Evolutionary conservation across 2,797 vertebrate genomes (phyloP).

Genomic region (Rhabdomys pumilio): DNA sequence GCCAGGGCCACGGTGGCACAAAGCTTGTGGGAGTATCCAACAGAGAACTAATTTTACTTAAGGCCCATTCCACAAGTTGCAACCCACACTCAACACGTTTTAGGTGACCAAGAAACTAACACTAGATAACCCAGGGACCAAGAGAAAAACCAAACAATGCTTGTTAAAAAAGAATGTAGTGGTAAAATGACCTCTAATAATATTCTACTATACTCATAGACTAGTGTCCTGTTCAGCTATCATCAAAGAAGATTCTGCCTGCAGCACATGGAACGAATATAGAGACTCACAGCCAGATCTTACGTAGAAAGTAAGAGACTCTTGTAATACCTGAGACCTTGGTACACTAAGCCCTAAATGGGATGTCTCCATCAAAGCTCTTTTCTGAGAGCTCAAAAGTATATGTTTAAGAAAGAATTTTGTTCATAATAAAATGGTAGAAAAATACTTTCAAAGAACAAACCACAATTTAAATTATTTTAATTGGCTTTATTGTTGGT

Average conservation of each 20-base stretch:
- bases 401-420: constrained; percentile 38
- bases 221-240: background rate
- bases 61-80: background rate
- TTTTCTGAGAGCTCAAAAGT: background rate
- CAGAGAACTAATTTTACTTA: background rate
- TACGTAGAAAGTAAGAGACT: background rate
- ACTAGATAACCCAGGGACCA: background rate
- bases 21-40: background rate
- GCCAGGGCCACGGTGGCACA: background rate
- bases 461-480: background rate
- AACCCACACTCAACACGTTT: background rate
- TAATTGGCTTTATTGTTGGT: background rate
- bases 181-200: background rate
- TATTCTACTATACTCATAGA: background rate
- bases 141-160: background rate
- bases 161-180: background rate
- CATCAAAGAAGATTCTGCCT: background rate
- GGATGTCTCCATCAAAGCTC: background rate
- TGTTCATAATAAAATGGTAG: constrained; percentile 16
- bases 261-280: background rate
- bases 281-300: background rate
- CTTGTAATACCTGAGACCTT: background rate
- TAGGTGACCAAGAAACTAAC: background rate
- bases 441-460: background rate
- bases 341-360: background rate